Percentiles rank a stretch among this genome's conserved stretches.
These are phyloP conservation scores for Pseudomugil gertrudae DNA, from an alignment of 2,797 vertebrate genomes.

Conservation along the genomic window DNA sequence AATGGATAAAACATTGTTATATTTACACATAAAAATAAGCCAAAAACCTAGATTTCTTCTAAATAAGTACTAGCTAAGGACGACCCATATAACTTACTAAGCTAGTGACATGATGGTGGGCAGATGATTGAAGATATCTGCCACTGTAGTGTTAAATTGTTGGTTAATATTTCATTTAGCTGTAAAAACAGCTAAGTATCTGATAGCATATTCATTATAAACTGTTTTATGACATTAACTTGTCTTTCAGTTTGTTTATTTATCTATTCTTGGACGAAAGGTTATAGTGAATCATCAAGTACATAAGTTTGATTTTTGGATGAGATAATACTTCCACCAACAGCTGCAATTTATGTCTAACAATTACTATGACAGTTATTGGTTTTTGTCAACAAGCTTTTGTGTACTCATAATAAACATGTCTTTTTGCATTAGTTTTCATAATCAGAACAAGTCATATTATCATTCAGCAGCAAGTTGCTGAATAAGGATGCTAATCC, in stretches of 20 bases:
- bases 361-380: neutral
- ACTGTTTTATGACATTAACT: neutral
- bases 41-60: neutral
- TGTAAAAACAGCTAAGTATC: neutral
- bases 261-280: neutral
- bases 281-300: no score
- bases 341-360: no score
- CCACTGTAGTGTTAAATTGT: neutral
- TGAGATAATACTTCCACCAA: no score
- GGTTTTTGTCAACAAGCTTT: neutral
- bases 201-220: neutral
- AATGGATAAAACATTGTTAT: neutral
- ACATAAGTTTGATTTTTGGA: no score
- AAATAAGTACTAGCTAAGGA: neutral
- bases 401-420: neutral
- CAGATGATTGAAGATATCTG: neutral
- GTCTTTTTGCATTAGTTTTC: neutral
- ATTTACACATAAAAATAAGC: neutral
- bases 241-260: neutral
- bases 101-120: neutral
- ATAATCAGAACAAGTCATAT: slow-evolving; percentile 19
- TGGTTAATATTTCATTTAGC: neutral
- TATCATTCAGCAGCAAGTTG: neutral
- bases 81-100: neutral
- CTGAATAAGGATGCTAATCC: neutral